phyloP scores from a whole-genome alignment of 2,888 invertebrate species.

The Meteorus colon region DNA sequence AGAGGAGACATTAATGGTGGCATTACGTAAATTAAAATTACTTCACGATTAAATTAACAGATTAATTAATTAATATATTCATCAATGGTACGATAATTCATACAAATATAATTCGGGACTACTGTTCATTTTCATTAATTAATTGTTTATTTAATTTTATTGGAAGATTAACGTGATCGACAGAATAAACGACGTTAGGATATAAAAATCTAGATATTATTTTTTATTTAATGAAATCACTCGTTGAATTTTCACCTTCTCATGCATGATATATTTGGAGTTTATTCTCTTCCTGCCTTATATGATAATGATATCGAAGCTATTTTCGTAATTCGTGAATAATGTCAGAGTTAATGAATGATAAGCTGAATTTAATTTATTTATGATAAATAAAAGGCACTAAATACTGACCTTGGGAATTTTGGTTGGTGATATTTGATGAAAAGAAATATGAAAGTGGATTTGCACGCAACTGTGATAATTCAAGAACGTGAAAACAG shows the following conservation, averaged over 20 bases:
- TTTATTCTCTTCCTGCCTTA: not conserved
- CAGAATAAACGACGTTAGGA: not conserved
- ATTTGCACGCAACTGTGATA: not conserved
- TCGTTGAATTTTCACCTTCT: no score
- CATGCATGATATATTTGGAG: no score
- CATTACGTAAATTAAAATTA: not conserved
- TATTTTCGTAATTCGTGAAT: not conserved
- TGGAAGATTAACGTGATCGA: not conserved
- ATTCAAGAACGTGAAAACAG: not conserved
- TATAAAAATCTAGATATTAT: no score
- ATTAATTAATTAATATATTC: not conserved
- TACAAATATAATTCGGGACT: not conserved
- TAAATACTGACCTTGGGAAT: conserved; percentile 21
- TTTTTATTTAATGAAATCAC: no score
- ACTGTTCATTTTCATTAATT: not conserved
- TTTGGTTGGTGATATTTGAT: not conserved
- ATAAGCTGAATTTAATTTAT: not conserved
- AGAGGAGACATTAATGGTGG: no score
- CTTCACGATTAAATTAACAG: not conserved
- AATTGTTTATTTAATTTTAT: not conserved
- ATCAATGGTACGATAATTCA: not conserved
- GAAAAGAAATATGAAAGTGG: not conserved
- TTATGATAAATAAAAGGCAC: not conserved
- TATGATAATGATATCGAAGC: not conserved
- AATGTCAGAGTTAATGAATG: not conserved